Percentiles rank a stretch among this genome's conserved stretches.
These are phyloP conservation scores for Glaucomys volans DNA, from an alignment of 2,113 vertebrate species.

Conservation along the genomic window DNA sequence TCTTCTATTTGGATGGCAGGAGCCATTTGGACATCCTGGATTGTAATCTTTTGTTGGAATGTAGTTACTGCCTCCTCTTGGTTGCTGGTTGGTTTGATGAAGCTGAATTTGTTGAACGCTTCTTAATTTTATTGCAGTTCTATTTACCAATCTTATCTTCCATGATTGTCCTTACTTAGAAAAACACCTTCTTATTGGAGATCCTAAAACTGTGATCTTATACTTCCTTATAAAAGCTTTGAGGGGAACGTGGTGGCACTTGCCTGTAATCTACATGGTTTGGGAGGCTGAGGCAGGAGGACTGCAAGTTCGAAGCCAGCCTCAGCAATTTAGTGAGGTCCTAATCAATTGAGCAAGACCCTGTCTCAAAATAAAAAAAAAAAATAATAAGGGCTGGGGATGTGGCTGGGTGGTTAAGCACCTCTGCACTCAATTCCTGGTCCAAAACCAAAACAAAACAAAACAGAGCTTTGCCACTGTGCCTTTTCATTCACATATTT, in stretches of 20 bases:
- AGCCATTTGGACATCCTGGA: background rate
- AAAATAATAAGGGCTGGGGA: too few species aligned
- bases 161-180: background rate
- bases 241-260: fast-evolving
- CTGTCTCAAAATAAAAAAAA: too few species aligned
- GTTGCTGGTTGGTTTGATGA: background rate
- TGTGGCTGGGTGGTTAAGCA: too few species aligned
- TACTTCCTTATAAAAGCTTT: background rate
- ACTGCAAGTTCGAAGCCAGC: too few species aligned
- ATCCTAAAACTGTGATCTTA: background rate
- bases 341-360: too few species aligned
- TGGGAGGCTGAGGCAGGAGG: too few species aligned
- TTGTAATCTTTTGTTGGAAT: background rate
- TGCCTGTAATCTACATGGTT: too few species aligned
- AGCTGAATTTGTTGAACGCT: background rate
- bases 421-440: too few species aligned
- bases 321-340: too few species aligned
- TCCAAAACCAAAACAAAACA: too few species aligned
- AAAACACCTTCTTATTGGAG: background rate
- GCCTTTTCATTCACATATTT: background rate
- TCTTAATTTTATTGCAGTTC: background rate
- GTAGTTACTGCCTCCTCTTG: background rate
- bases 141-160: background rate
- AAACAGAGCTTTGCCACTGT: too few species aligned
- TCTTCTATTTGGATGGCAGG: background rate